A percentile compares a stretch with the other conserved stretches of the same genome.
Conservation (phyloP, 2,113 vertebrate genomes). For the Calidris pygmaea region DNA sequence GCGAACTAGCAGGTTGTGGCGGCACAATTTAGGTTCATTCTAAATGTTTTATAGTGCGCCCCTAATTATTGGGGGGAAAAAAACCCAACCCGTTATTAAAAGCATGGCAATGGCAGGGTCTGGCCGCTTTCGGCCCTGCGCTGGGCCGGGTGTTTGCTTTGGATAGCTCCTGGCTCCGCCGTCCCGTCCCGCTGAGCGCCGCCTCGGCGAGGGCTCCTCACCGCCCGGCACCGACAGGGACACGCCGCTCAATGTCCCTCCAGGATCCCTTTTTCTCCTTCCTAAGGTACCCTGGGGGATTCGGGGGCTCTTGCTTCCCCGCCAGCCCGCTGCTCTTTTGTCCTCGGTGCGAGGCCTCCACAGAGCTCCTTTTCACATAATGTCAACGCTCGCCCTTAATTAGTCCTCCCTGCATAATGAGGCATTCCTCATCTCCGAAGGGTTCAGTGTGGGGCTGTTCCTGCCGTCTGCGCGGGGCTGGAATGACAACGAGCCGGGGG, state of each 20-base stretch:
- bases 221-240: not conserved
- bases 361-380: not conserved
- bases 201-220: not conserved
- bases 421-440: not conserved
- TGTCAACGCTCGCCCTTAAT: not conserved
- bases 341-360: not conserved
- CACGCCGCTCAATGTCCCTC: accelerated
- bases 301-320: not conserved
- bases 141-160: not conserved
- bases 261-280: not conserved
- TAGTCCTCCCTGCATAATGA: not conserved
- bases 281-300: not conserved
- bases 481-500: not conserved
- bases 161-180: not conserved
- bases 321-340: not conserved
- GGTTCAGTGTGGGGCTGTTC: not conserved
- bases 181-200: accelerated
- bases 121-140: not conserved
- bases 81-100: accelerated
- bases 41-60: not conserved
- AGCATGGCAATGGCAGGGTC: not conserved
- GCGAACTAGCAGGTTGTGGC: not conserved
- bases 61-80: not conserved
- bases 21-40: not conserved
- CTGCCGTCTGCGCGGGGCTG: not conserved